Base-by-base conservation (phyloP, 2,888 invertebrate species). In the Hyposoter didymator region DNA sequence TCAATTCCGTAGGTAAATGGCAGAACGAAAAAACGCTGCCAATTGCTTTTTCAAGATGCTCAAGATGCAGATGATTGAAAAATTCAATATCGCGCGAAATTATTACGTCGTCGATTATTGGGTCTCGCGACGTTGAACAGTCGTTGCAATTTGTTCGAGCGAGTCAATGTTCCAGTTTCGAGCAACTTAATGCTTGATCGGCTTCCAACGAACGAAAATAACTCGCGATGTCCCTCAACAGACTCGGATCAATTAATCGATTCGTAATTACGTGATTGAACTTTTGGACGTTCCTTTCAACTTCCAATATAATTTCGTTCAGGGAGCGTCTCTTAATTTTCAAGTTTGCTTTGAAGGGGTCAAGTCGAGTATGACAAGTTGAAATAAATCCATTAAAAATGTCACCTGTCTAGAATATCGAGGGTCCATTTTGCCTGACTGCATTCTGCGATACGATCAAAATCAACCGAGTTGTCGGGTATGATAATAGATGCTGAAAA, bases 51-150 rank as follows among this genome's bases (percentile, higher is more conserved):
- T n/a, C n/a, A n/a, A n/a, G n/a, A n/a, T n/a, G n/a, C n/a, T n/a
- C n/a, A n/a, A n/a, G n/a, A n/a, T n/a, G n/a, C n/a, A n/a, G n/a
- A n/a, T n/a, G n/a, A n/a, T n/a, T n/a, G n/a, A n/a, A n/a, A n/a
- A n/a, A n/a, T n/a, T n/a, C n/a, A n/a, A n/a, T n/a, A n/a, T n/a
- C n/a, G n/a, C n/a, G n/a, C 28, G 69, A 55, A 49, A 67, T 67
- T 67, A 85, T 75, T 85, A 75, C 74, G 74, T 82, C 84, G 78
- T 82, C 70, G 78, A 75, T 85, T 78, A 82, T 82, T 74, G 78
- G 74, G 62, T 55, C 28, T 52, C 32, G 73, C 75, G 70, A 82
- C 75, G 69, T 66, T 85, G 78, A 78, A 75, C 78, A 43, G 84
- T 82, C 78, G 75, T 85, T 67, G 52, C 47, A 74, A 78, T 70